Evolutionary conservation across 2,797 vertebrate species (phyloP).

Genomic region (Diglossa cyanea): DNA sequence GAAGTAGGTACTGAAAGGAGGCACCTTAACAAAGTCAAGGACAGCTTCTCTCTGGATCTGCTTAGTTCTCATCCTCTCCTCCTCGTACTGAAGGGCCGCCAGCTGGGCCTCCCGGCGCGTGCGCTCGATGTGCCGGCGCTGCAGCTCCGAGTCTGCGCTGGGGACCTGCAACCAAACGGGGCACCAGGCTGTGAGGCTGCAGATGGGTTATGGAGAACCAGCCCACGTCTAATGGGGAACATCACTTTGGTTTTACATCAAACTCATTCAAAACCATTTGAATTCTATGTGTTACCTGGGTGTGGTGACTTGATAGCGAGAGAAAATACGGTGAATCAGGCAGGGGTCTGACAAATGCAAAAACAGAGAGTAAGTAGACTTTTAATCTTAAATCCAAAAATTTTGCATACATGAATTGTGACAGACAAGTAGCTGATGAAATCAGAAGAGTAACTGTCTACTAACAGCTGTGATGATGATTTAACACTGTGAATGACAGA

Average conservation of each 20-base stretch:
- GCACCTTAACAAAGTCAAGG: constrained; percentile 83
- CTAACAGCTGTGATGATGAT: background rate
- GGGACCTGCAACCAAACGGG: constrained; percentile 49
- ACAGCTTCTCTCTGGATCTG: constrained; percentile 80
- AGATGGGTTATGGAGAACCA: background rate
- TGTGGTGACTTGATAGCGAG: constrained; percentile 65
- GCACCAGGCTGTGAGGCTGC: background rate
- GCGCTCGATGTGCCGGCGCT: constrained; percentile 79
- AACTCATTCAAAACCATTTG: background rate
- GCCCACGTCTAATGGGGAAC: background rate
- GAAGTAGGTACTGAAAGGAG: background rate
- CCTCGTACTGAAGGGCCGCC: constrained; percentile 88
- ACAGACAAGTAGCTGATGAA: background rate
- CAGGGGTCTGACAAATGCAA: constrained; percentile 60
- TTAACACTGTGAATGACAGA: background rate
- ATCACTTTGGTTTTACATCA: background rate
- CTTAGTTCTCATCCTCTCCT: constrained; percentile 86
- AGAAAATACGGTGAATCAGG: constrained; percentile 69
- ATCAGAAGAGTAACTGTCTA: background rate
- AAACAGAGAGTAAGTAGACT: background rate
- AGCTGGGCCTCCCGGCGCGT: constrained; percentile 89
- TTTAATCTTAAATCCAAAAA: background rate
- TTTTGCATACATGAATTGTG: background rate
- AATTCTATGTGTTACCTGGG: constrained; percentile 68
- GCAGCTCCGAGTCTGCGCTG: constrained; percentile 55